phyloP scores from a whole-genome alignment of 2,888 invertebrate species.

The Clunio marinus region DNA sequence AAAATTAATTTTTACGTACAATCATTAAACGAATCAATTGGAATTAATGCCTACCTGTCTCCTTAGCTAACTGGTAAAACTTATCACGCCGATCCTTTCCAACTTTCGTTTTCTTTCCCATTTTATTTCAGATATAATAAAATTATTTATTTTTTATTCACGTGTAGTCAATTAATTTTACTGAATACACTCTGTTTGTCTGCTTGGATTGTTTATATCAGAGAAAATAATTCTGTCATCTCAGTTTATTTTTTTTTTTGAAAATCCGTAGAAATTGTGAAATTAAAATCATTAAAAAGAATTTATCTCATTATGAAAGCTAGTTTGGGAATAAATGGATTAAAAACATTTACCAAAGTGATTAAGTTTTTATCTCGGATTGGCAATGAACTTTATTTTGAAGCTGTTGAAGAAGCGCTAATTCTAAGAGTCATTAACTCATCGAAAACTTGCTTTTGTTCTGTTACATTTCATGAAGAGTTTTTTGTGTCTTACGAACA shows the following conservation, averaged over 20 bases:
- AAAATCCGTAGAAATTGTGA: no score
- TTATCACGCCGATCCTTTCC: conserved; percentile 98
- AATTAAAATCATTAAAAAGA: no score
- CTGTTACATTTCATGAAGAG: not conserved
- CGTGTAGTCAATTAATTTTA: no score
- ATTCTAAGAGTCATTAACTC: not conserved
- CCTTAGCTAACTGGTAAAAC: conserved; percentile 97
- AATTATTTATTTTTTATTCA: no score
- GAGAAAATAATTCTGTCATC: no score
- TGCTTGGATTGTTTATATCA: no score
- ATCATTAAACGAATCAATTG: not conserved
- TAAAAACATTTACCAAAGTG: not conserved
- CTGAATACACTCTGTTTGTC: no score
- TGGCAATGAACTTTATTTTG: not conserved
- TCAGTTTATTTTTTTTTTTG: no score
- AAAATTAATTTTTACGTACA: conserved; percentile 40
- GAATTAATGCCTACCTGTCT: conserved; percentile 72
- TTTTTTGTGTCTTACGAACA: not conserved
- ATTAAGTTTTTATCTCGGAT: not conserved
- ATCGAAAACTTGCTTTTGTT: not conserved
- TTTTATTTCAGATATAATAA: conserved; percentile 52
- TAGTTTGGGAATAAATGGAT: not conserved
- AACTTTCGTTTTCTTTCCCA: conserved; percentile 93
- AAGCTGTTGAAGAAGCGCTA: not conserved
- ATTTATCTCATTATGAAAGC: no score